These are phyloP conservation scores for Lomographa bimaculata DNA, from an alignment of 2,888 invertebrate species.

Conservation along the genomic window DNA sequence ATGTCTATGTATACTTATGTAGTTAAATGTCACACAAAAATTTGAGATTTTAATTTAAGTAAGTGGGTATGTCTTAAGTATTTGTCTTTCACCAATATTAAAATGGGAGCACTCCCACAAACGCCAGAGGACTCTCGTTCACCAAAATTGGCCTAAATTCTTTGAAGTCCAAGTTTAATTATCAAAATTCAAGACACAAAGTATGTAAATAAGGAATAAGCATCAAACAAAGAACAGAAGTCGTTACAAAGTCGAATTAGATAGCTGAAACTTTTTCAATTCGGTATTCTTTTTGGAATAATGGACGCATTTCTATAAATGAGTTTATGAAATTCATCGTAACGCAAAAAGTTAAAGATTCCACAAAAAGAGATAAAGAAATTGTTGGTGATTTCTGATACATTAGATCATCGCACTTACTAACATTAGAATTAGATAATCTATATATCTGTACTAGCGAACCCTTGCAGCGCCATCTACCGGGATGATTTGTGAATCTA, in stretches of 20 bases:
- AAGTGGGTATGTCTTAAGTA: too few species aligned
- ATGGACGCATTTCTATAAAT: conserved; percentile 49
- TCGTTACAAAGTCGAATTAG: conserved; percentile 47
- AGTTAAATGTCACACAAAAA: too few species aligned
- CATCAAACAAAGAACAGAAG: conserved; percentile 36
- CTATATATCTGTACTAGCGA: too few species aligned
- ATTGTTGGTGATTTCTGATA: too few species aligned
- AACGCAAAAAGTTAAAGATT: conserved; percentile 31
- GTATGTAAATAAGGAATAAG: conserved; percentile 24
- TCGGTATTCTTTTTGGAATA: conserved; percentile 50
- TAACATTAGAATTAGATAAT: too few species aligned
- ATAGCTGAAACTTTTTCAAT: conserved; percentile 63
- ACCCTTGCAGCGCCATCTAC: too few species aligned
- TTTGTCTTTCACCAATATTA: too few species aligned
- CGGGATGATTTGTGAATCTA: too few species aligned
- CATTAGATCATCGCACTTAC: too few species aligned
- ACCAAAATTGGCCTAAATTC: conserved; percentile 12
- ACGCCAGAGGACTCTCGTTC: conserved; percentile 7
- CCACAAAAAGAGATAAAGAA: conserved; percentile 15
- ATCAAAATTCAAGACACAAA: conserved; percentile 19
- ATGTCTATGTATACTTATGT: too few species aligned
- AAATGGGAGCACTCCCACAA: too few species aligned
- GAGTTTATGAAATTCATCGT: conserved; percentile 52
- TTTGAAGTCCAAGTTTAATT: conserved; percentile 23
- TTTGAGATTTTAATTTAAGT: too few species aligned